Evolutionary conservation across 92 coral and sea anemone species (phyloP).

Genomic region (Ricordea florida): DNA sequence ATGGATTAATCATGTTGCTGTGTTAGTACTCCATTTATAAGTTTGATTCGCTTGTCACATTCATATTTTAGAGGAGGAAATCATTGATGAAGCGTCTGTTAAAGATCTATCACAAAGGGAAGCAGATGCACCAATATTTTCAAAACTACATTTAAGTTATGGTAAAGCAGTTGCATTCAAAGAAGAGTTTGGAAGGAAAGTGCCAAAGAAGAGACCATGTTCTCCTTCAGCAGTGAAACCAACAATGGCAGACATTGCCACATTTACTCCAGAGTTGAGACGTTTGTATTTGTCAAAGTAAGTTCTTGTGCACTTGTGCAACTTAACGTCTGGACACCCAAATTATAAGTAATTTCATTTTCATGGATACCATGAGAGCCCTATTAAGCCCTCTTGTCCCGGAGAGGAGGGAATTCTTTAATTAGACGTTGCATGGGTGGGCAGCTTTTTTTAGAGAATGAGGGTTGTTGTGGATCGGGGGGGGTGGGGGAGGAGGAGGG

Average conservation of each 20-base stretch:
- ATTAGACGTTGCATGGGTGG: background rate
- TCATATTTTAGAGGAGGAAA: conserved; percentile 4
- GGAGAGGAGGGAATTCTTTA: background rate
- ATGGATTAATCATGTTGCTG: too few relatives aligned
- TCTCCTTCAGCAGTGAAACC: conserved; percentile 13
- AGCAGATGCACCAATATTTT: conserved; percentile 14
- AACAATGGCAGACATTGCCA: conserved; percentile 16
- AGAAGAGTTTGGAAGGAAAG: conserved; percentile 6
- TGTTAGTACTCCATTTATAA: too few relatives aligned
- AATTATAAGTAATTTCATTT: background rate
- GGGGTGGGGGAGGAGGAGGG: too few relatives aligned
- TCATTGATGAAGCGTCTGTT: conserved; percentile 6
- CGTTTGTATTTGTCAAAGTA: background rate
- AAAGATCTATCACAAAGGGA: conserved; percentile 1
- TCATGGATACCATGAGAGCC: background rate
- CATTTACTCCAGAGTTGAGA: background rate
- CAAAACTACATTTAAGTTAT: conserved; percentile 3
- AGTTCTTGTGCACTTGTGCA: background rate
- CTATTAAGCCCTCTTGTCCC: background rate
- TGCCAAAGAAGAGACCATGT: background rate
- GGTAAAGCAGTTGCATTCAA: conserved; percentile 9
- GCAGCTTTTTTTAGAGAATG: background rate
- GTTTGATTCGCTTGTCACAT: background rate
- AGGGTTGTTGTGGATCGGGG: background rate
- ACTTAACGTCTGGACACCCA: background rate